Base-by-base conservation (phyloP, 2,888 invertebrate genomes). In the Bibio marci region DNA sequence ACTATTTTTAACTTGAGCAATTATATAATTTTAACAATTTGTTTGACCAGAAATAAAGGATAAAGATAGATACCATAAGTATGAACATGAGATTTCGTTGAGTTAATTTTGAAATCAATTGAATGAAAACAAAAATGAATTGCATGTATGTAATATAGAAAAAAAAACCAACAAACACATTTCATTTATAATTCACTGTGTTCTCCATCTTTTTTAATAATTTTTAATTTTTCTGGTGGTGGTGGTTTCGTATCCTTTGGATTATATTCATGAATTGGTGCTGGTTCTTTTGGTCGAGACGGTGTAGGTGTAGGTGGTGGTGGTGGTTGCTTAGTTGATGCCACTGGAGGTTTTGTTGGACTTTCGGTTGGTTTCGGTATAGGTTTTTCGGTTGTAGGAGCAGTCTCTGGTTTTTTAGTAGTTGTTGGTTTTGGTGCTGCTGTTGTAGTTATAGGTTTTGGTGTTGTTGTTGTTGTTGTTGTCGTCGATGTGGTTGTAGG, bases 201-300 rank as follows among this genome's bases (percentile, higher is more conserved):
- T 15, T 47, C 48, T 30, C 73, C 73, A 41, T 62, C 66, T 48
- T 66, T 71, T 49, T 65, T 72, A 41, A 73, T 73, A 3, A 73
- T 69, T 57, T 71, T 73, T 19, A 73, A 59, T 36, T 63, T 69
- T 45, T 69, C 67, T 42, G 63, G 62, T 46, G 55, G 55, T 1
- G 72, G 71, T 40, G 69, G 66, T 15, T 57, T 55, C 1, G 67
- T 69, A 47, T 73, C 73, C 1, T 63, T 60, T 3, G 63, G 62
- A 42, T 71, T 67, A 35, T 67, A 59, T 51, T 74, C 72, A 41
- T 57, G 59, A 11, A 73, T 66, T 4, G 73, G 72, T n/a, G 59
- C 54, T 19, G 58, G 55, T 17, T 55, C 47, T 30, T 52, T 41
- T 12, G 47, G 30, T 38, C 47, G 46, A 36, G 32, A 3, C 43